Evolutionary conservation across 2,888 invertebrate species (phyloP), one percentile per base, ranked within the genome.

Genomic region (Glaucopsyche alexis): DNA sequence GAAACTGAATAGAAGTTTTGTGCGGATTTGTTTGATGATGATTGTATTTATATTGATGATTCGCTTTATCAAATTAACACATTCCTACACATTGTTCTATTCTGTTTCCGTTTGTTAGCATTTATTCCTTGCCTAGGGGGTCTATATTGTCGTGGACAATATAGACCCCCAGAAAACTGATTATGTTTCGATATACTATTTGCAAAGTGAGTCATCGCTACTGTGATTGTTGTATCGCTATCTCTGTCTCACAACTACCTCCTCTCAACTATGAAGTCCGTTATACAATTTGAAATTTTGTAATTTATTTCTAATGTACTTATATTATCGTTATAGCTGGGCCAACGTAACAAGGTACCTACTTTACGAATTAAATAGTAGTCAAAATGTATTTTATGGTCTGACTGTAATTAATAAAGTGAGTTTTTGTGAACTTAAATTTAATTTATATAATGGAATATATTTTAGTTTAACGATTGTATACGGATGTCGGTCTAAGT

Each of bases 381-480:
- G 29, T 38, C 29, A 60, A 60, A 60, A 38, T 13, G 29, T 60
- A 60, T 60, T 60, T 55, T 55, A 55, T 38, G 60, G 60, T 60
- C 60, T 60, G 29, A 60, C 60, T 60, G 38, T 60, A 60, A 60
- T 38, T 16, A 14, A 13, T 38, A 14, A 60, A 38, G 60, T 60
- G 29, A 60, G 40, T 42, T 60, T 60, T 60, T 4, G 29, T 29
- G 29, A 29, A 29, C 4, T 45, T 69, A 49, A 60, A 29, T 13
- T 60, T 60, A 60, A 60, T 60, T 60, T 60, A 60, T 60, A 60
- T 60, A 60, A 60, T 60, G 60, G 60, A 66, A 66, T 47, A 71
- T 72, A 64, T 74, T 42, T 64, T 74, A 29, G 71, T 70, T 64
- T 40, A 71, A 72, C 73, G 74, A 73, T 72, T 77, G 71, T 75